These are phyloP conservation scores for Chiloscyllium plagiosum DNA, from an alignment of 2,113 vertebrate species.

Conservation along the genomic window DNA sequence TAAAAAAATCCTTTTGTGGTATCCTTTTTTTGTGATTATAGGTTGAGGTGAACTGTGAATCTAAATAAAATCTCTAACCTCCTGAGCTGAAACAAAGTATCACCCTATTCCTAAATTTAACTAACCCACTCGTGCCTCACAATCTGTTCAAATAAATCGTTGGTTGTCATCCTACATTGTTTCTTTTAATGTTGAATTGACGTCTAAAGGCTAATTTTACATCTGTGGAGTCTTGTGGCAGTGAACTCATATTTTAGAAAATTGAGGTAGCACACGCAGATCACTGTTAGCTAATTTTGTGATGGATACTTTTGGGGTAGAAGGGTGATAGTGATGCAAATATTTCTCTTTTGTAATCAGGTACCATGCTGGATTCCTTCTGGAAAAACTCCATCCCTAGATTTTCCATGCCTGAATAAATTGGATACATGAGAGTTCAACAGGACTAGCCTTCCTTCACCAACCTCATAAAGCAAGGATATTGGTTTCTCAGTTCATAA, in stretches of 20 bases:
- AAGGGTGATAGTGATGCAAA: not conserved
- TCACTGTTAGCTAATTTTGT: not conserved
- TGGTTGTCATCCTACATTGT: not conserved
- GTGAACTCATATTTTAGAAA: not conserved
- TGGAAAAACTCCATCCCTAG: not conserved
- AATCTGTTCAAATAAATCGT: not conserved
- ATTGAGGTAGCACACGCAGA: not conserved
- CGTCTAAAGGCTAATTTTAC: not conserved
- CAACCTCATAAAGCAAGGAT: not conserved
- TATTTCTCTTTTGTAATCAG: not conserved
- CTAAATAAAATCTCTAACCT: constrained; percentile 1
- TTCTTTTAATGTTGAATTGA: not conserved
- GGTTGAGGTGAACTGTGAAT: constrained; percentile 11
- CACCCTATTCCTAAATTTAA: not conserved
- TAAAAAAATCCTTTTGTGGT: not conserved
- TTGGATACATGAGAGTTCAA: not conserved
- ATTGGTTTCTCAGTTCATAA: not conserved
- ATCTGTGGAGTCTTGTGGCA: not conserved
- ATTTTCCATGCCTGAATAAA: not conserved
- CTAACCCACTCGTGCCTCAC: not conserved
- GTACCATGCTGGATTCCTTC: not conserved
- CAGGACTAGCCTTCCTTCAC: not conserved
- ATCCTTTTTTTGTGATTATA: not conserved
- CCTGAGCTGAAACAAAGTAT: not conserved
- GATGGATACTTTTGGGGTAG: not conserved